These are phyloP conservation scores for Bubo bubo DNA, from an alignment of 2,113 vertebrate species.

Conservation along the genomic window DNA sequence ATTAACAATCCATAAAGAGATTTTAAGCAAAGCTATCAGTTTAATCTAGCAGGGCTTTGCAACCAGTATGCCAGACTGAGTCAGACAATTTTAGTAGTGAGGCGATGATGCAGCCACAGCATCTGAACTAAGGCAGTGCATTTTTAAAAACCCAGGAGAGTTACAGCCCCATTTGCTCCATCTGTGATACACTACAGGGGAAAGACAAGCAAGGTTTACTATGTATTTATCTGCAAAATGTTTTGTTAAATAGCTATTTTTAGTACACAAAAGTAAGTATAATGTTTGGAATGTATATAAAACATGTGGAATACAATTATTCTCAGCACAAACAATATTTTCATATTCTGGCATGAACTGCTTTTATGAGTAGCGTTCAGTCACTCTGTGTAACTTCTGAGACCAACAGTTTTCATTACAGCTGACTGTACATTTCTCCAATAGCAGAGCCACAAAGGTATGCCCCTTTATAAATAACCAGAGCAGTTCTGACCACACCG, in stretches of 20 bases:
- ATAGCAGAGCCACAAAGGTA: not conserved
- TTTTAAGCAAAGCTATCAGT: slow-evolving; percentile 71
- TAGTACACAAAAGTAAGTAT: not conserved
- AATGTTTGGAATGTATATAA: not conserved
- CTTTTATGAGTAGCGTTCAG: not conserved
- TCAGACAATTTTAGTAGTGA: slow-evolving; percentile 33
- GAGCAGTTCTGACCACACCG: not conserved
- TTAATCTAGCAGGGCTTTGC: slow-evolving; percentile 70
- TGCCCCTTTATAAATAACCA: not conserved
- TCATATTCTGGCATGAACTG: not conserved
- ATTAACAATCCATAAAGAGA: slow-evolving; percentile 79
- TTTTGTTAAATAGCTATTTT: slow-evolving; percentile 43
- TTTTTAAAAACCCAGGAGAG: slow-evolving; percentile 76
- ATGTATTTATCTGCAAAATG: slow-evolving; percentile 56
- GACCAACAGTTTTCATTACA: not conserved
- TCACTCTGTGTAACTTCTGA: not conserved
- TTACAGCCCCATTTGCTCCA: slow-evolving; percentile 79
- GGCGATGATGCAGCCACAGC: slow-evolving; percentile 65
- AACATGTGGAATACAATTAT: not conserved
- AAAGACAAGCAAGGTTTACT: slow-evolving; percentile 36
- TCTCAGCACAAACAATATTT: slow-evolving; percentile 27
- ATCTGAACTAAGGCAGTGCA: slow-evolving; percentile 65
- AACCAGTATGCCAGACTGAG: slow-evolving; percentile 20
- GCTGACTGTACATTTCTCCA: not conserved
- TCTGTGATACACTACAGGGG: slow-evolving; percentile 65